Conservation (phyloP, 2,888 invertebrate species). For the Stenurella melanura region DNA sequence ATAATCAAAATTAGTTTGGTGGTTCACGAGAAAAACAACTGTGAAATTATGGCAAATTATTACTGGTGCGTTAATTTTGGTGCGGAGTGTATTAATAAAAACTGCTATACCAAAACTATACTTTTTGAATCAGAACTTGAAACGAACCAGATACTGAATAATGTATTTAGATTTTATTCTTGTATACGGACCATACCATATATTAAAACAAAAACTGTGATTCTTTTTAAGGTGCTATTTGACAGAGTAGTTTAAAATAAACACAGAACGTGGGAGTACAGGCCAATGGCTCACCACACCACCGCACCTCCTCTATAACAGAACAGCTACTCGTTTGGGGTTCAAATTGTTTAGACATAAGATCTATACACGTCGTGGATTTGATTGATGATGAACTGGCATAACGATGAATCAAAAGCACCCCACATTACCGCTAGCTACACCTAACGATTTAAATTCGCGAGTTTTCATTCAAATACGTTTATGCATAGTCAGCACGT, state of each 20-base stretch:
- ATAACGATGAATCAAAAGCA: conserved; percentile 51
- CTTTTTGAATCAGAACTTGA: too few species aligned
- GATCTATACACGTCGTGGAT: conserved; percentile 56
- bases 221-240: conserved; percentile 4
- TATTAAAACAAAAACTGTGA: background rate
- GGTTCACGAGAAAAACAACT: too few species aligned
- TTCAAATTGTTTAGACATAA: conserved; percentile 50
- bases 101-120: too few species aligned
- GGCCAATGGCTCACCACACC: background rate
- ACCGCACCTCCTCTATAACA: background rate
- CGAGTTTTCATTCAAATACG: conserved; percentile 18
- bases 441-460: conserved; percentile 42
- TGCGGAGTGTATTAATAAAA: too few species aligned
- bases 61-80: too few species aligned
- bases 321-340: conserved; percentile 29
- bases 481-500: conserved; percentile 17
- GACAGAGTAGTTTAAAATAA: conserved; percentile 27
- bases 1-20: too few species aligned
- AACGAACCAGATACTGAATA: too few species aligned
- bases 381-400: conserved; percentile 57
- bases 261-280: conserved; percentile 10
- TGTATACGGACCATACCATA: too few species aligned
- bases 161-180: too few species aligned
- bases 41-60: too few species aligned
- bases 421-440: conserved; percentile 30